Conservation (phyloP, 2,888 invertebrate species). For the Colostygia pectinataria region DNA sequence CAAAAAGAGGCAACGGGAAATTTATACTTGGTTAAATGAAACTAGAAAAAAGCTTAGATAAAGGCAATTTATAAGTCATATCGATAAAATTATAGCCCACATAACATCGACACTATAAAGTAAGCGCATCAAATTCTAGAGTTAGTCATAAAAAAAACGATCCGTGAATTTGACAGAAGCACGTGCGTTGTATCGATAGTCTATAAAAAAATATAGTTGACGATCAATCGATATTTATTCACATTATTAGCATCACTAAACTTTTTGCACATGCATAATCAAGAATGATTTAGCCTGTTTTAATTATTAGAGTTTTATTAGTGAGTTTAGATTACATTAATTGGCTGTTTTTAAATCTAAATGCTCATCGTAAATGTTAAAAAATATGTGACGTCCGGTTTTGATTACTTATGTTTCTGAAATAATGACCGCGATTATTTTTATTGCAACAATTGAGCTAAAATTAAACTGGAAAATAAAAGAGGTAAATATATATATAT, state of each 20-base stretch:
- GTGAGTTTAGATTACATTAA: conserved; percentile 49
- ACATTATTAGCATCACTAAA: conserved; percentile 50
- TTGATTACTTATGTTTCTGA: conserved; percentile 2
- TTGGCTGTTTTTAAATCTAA: conserved; percentile 41
- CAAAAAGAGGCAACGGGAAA: too few species aligned
- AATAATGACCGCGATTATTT: background rate
- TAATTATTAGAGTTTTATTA: conserved; percentile 67
- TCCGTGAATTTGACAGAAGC: conserved; percentile 58
- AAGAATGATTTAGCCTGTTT: conserved; percentile 58
- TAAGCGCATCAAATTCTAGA: conserved; percentile 44
- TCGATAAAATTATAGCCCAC: conserved; percentile 11
- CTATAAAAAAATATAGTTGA: conserved; percentile 26
- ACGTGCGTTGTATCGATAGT: conserved; percentile 50
- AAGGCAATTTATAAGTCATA: background rate
- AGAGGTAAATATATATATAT: too few species aligned
- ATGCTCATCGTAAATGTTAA: conserved; percentile 22
- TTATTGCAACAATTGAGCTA: background rate
- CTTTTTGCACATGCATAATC: conserved; percentile 49
- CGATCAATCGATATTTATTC: conserved; percentile 33
- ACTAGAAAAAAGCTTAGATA: too few species aligned
- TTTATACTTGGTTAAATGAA: too few species aligned
- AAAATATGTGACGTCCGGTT: conserved; percentile 27
- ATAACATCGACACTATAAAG: conserved; percentile 44
- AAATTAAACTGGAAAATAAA: too few species aligned
- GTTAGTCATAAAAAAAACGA: conserved; percentile 49